Percentiles rank a stretch among this genome's conserved stretches.
phyloP scores from a whole-genome alignment of 1,140 invertebrate species.

The Solen grandis region DNA sequence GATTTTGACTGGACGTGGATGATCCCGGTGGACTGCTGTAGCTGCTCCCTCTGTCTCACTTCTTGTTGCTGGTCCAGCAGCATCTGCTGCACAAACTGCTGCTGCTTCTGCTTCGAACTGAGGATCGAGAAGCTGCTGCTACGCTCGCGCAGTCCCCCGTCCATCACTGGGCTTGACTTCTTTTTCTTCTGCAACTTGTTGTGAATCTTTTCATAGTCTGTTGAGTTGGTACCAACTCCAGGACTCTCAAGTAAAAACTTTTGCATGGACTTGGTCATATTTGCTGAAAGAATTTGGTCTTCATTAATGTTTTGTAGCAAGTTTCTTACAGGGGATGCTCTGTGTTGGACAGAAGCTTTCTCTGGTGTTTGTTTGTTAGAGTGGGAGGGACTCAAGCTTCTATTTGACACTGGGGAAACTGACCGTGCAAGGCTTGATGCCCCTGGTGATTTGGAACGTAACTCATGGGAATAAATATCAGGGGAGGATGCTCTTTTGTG shows the following conservation, averaged over 20 bases:
- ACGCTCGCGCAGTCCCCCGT: conserved; percentile 15
- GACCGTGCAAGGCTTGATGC: conserved; percentile 12
- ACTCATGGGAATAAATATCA: not conserved
- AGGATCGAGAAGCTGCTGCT: conserved; percentile 52
- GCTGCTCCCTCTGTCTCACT: not conserved
- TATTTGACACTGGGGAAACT: conserved; percentile 36
- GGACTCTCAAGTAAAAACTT: conserved; percentile 48
- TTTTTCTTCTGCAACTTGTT: conserved; percentile 46
- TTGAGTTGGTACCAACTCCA: conserved; percentile 36
- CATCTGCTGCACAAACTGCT: conserved; percentile 53
- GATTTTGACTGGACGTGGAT: conserved; percentile 47
- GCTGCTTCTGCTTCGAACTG: conserved; percentile 41
- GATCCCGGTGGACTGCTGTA: conserved; percentile 12
- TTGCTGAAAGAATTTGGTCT: conserved; percentile 40
- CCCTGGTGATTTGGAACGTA: conserved; percentile 17
- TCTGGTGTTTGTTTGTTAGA: not conserved
- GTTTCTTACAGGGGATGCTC: not conserved
- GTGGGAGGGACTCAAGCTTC: conserved; percentile 7
- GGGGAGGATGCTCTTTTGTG: conserved; percentile 13
- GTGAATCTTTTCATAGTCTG: conserved; percentile 52
- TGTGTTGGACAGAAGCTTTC: not conserved
- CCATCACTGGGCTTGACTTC: not conserved
- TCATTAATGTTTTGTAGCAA: conserved; percentile 35
- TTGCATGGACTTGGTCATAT: conserved; percentile 56
- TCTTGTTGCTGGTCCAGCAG: conserved; percentile 17